Percentiles rank a stretch among this genome's conserved stretches.
Conservation (phyloP, 2,888 invertebrate species). For the Coenonympha glycerion region DNA sequence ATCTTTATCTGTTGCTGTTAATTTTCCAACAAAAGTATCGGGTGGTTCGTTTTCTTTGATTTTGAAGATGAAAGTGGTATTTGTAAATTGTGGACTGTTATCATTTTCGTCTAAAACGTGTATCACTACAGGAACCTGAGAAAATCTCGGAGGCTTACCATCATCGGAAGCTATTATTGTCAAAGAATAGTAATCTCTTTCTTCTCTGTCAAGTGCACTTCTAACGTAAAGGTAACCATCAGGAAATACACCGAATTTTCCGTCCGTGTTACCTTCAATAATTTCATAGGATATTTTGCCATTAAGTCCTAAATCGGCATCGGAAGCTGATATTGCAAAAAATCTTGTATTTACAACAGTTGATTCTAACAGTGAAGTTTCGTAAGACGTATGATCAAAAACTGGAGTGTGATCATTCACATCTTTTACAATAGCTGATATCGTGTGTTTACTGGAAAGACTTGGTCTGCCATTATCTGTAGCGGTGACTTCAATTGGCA, state of each 20-base stretch:
- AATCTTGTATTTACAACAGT: constrained; percentile 93
- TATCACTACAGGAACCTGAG: constrained; percentile 92
- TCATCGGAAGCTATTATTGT: constrained; percentile 89
- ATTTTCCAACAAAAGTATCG: constrained; percentile 93
- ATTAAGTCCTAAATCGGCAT: constrained; percentile 89
- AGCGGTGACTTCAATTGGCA: constrained; percentile 87
- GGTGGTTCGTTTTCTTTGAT: constrained; percentile 91
- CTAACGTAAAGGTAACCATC: constrained; percentile 94
- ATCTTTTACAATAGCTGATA: constrained; percentile 85
- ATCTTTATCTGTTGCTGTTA: constrained; percentile 92
- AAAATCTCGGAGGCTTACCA: constrained; percentile 84
- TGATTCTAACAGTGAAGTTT: constrained; percentile 92
- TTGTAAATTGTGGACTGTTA: constrained; percentile 93
- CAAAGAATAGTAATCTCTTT: constrained; percentile 92
- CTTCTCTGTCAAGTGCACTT: constrained; percentile 90
- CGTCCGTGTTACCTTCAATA: constrained; percentile 88
- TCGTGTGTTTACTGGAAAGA: constrained; percentile 83
- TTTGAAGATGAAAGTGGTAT: constrained; percentile 92
- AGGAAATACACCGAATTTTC: constrained; percentile 95
- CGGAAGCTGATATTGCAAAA: constrained; percentile 91
- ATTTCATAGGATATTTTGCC: constrained; percentile 88
- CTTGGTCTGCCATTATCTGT: constrained; percentile 88
- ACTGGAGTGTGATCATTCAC: constrained; percentile 97
- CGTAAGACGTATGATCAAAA: constrained; percentile 93
- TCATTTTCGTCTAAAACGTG: constrained; percentile 98